Evolutionary conservation across 2,888 invertebrate species (phyloP), one percentile per base, ranked within the genome.

Genomic region (Stenotaenia linearis): DNA sequence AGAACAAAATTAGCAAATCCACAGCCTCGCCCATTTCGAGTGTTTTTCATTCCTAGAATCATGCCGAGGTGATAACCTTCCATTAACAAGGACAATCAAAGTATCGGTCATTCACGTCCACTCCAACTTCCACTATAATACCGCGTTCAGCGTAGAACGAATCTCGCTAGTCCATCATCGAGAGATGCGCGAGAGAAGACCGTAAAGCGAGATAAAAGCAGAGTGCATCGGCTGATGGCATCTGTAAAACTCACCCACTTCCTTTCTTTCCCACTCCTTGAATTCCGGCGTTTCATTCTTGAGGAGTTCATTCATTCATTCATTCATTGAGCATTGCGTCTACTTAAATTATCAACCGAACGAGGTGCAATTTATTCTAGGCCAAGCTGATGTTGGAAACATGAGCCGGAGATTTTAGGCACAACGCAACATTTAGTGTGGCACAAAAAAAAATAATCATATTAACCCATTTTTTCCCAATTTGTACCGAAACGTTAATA

Each of bases 231-330:
- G 25, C 25, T 61, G 61, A 61, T 61, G 25, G 61, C 61, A 61
- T 61, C 61, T 25, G 61, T 61, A 61, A 61, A 61, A 61, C 61
- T 61, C 61, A 61, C 61, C 61, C 61, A 61, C 61, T 61, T 61
- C 61, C 61, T 61, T 61, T 61, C 61, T 61, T 61, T 61, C 28
- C 45, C 61, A 61, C 61, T 61, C 61, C 61, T 61, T 61, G 61
- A 61, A 61, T 61, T 61, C 61, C 61, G 61, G 61, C 61, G 25
- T 61, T 61, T 61, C 61, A 61, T 61, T 61, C 61, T 61, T 61
- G 61, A 25, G 9, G 61, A 61, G 1, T 61, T 61, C 56, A 56
- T 56, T 23, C 56, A 56, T 56, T 56, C 56, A 40, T 40, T 40
- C 40, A 40, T 40, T 40, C 40, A 56, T 56, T 56, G 56, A 56